Percentiles rank a stretch among this genome's conserved stretches.
These are phyloP conservation scores for Cetoscarus ocellatus DNA, from an alignment of 2,797 vertebrate genomes.

Conservation along the genomic window DNA sequence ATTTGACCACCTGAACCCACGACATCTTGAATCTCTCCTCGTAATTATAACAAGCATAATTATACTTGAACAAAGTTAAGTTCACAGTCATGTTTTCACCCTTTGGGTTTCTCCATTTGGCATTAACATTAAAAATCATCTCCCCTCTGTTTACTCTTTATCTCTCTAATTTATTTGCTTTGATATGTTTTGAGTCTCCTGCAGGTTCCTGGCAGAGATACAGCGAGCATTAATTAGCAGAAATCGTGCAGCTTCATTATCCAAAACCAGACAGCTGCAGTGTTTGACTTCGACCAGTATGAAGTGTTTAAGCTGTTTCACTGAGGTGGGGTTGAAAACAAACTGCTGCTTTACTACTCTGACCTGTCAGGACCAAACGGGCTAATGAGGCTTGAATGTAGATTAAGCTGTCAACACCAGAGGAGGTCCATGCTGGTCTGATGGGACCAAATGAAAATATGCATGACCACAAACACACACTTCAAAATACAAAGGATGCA, in stretches of 20 bases:
- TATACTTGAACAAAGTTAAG: background rate
- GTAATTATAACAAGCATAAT: slow-evolving; percentile 26
- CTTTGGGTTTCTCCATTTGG: slow-evolving; percentile 14
- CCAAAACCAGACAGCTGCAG: slow-evolving; percentile 28
- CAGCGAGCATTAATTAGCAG: slow-evolving; percentile 34
- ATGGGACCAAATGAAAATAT: background rate
- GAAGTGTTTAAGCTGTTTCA: slow-evolving; percentile 2
- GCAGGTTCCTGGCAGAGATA: slow-evolving; percentile 13
- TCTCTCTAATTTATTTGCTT: slow-evolving; percentile 48
- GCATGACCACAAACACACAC: slow-evolving; percentile 1
- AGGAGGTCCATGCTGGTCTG: background rate
- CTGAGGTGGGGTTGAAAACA: slow-evolving; percentile 5
- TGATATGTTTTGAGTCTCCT: slow-evolving; percentile 36
- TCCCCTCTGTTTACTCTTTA: slow-evolving; percentile 49
- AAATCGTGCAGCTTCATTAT: slow-evolving; percentile 18
- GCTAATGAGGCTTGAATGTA: background rate
- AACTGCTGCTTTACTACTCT: background rate
- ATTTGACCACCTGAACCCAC: background rate
- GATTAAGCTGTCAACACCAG: background rate
- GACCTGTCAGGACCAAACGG: background rate
- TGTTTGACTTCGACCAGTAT: slow-evolving; percentile 4
- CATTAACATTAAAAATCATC: slow-evolving; percentile 32
- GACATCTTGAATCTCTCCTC: background rate
- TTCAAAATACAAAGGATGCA: background rate
- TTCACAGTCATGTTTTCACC: background rate